These are phyloP conservation scores for Apogon hyalosoma DNA, from an alignment of 2,797 vertebrate species.

Conservation along the genomic window DNA sequence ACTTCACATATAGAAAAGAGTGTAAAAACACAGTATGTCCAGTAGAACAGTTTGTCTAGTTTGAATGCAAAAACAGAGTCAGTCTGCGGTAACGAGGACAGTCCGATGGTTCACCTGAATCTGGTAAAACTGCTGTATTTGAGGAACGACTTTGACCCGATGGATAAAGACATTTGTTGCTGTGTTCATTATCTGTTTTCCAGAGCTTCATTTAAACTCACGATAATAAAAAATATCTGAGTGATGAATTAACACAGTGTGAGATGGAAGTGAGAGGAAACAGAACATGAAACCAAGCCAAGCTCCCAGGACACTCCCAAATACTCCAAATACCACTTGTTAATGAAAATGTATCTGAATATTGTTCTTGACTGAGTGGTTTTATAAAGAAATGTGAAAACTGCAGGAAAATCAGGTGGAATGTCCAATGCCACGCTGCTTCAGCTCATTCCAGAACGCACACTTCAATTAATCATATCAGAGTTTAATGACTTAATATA, in stretches of 20 bases:
- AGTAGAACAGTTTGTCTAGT: too few relatives aligned
- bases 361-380: neutral
- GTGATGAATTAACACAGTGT: neutral
- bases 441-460: conserved; percentile 44
- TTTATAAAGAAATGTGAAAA: conserved; percentile 12
- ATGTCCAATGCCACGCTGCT: conserved; percentile 18
- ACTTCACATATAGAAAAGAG: too few relatives aligned
- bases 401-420: neutral
- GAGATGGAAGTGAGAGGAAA: neutral
- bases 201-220: neutral
- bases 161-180: too few relatives aligned
- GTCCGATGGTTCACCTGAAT: too few relatives aligned
- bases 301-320: conserved; percentile 15
- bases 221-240: neutral
- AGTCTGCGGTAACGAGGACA: too few relatives aligned
- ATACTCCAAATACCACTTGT: conserved; percentile 22
- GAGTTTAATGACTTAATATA: conserved; percentile 62
- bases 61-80: too few relatives aligned
- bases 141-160: too few relatives aligned
- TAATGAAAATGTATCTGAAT: conserved; percentile 6
- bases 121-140: too few relatives aligned
- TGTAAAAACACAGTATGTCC: too few relatives aligned
- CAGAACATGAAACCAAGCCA: conserved; percentile 3
- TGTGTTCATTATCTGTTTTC: neutral
- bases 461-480: conserved; percentile 62